Evolutionary conservation across 2,113 vertebrate species (phyloP), one percentile per base, ranked within the genome.

Genomic region (Aphelocoma coerulescens): DNA sequence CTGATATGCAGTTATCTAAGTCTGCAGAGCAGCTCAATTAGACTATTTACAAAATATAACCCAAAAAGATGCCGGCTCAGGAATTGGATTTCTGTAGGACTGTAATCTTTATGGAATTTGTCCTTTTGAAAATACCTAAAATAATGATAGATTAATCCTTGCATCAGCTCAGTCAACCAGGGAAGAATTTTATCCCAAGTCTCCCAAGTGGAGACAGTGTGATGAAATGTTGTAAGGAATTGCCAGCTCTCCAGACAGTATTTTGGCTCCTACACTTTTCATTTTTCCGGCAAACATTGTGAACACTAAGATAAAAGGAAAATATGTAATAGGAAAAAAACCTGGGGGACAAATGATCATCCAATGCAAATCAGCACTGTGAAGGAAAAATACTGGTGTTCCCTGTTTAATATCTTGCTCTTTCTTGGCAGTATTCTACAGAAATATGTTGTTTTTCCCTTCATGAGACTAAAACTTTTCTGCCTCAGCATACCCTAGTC

Each of bases 201-300:
- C 33, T 92, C 32, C 24, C 37, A 86, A 92, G 28, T 72, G 22
- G n/a, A 89, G 74, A 82, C 32, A 82, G 71, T 11, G 15, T 90
- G 71, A 86, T 91, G 51, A 96, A 96, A 88, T 24, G 22, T 71
- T 93, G 77, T 88, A 84, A 91, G 46, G 39, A 90, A 77, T 33
- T 79, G 79, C 27, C 86, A 91, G 67, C 43, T 90, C n/a, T 93
- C 33, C 33, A 91, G 67, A 76, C 28, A 2, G 35, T 93, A 71
- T 93, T 89, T 89, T 96, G 93, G 59, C 88, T 95, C 18, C 19
- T 1, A 10, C 35, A 90, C 33, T 33, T 95, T 93, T n/a, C 46
- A 59, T 90, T 91, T 88, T 88, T 41, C 82, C 37, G 3, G 59
- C 43, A 89, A 89, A 81, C 22, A 10, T 81, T 86, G 27, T 85